Evolutionary conservation across 2,113 vertebrate genomes (phyloP), one percentile per base, ranked within the genome.

Genomic region (Tragelaphus scriptus): DNA sequence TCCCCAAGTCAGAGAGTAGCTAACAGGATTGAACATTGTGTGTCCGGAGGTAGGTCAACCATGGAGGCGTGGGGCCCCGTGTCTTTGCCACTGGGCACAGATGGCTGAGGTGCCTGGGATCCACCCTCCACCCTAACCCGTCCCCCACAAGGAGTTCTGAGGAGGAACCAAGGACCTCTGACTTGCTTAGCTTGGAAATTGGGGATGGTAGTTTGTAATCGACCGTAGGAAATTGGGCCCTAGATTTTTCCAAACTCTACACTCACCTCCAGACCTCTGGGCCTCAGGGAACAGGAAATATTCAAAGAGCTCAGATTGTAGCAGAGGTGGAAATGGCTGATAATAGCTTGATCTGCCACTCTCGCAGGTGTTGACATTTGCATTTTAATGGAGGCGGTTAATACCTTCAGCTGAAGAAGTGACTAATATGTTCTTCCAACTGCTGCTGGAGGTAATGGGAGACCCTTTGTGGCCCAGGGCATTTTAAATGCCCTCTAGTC

Each of bases 301-400:
- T 36, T 84, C 40, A 75, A 84, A 96, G 86, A 95, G 96, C 95
- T 96, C 91, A 81, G 36, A 61, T 26, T 59, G 68, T 84, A 94
- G 88, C 65, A 61, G 94, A 97, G 85, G 90, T 93, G 89, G 96
- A 91, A 97, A 87, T 40, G 61, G 91, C 93, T 91, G 95, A 87
- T 97, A 96, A 96, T 80, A 95, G 93, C 93, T 3, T 0, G 0
- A 84, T 77, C 91, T 55, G 49, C 61, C 91, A 86, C 93, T 92
- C 97, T 98, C 89, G 77, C 96, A 96, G 97, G 96, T 97, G 96
- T 82, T 97, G 95, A 94, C 87, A 97, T 98, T 97, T 97, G 97
- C 97, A 97, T 98, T 95, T 97, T 97, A 97, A 97, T 98, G 98
- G 95, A 97, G 98, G 97, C 91, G 49, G 93, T 82, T 80, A 91